Base-by-base conservation (phyloP, 2,888 invertebrate species). In the Perithous albicinctus region DNA sequence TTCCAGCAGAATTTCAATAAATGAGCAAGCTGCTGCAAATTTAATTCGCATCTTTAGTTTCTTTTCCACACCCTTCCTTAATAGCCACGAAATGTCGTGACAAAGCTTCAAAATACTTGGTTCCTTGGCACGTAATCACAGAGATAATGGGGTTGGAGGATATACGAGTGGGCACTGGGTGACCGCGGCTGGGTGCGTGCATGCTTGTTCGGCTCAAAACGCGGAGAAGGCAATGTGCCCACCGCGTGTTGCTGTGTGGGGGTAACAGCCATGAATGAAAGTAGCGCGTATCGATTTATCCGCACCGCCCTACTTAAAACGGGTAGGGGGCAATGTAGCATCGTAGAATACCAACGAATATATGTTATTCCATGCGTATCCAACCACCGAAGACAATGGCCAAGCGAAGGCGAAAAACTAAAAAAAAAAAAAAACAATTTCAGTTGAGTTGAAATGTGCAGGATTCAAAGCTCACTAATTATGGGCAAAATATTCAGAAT, bases 181-280 rank as follows among this genome's bases (percentile, higher is more conserved):
- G 51, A 43, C n/a, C 63, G 26, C 32, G 41, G 26, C 43, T 18
- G 29, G 63, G 56, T 29, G 32, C 18, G 59, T 35, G 41, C 38
- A 23, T 41, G 35, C 41, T 20, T 83, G 84, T 85, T 87, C n/a
- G 86, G 88, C 85, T 85, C 85, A 84, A 82, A 86, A n/a, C n/a
- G n/a, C 84, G 86, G 74, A 66, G 80, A 80, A 80, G 88, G 89
- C 89, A 90, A 88, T 87, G 89, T 90, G 89, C 87, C 88, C 54
- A 32, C 32, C 15, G n/a, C 29, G 41, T 20, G 48, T 18, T 1
- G 46, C 87, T 82, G 88, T 86, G 88, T 88, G 61, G 67, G 66
- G 43, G 87, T 86, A 86, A 89, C 86, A 88, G 90, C 89, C 90
- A 91, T 91, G 91, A 91, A 91, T 91, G 91, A 91, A 91, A 91